phyloP scores from a whole-genome alignment of 53 echinoderm and acorn worm species.

The Holothuria leucospilota region DNA sequence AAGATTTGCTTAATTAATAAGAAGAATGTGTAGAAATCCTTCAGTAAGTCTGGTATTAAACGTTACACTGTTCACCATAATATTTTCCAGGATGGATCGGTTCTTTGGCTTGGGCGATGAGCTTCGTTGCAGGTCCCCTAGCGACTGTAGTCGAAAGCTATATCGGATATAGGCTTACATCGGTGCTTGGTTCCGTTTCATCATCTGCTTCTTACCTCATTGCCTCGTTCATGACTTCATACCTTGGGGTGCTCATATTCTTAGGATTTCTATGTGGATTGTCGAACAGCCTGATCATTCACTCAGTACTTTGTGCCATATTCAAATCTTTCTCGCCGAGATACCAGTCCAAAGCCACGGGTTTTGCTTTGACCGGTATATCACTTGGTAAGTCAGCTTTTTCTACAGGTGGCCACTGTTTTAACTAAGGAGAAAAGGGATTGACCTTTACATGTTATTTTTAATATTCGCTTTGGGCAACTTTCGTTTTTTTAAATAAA shows the following conservation, averaged over 20 bases:
- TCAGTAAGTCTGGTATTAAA: too few relatives aligned
- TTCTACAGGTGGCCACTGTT: too few relatives aligned
- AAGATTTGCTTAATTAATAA: too few relatives aligned
- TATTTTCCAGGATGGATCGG: conserved; percentile 20
- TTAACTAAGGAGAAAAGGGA: too few relatives aligned
- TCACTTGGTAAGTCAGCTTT: neutral
- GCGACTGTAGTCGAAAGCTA: neutral
- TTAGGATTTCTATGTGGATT: neutral
- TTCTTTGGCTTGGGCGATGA: neutral
- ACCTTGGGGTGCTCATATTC: conserved; percentile 14
- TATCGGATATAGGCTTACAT: conserved; percentile 5
- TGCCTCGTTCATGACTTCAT: conserved; percentile 16
- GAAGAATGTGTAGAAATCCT: too few relatives aligned
- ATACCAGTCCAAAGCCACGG: neutral
- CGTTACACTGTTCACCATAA: too few relatives aligned
- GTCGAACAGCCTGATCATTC: neutral
- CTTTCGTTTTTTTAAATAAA: too few relatives aligned
- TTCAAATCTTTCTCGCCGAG: neutral
- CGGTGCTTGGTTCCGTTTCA: neutral
- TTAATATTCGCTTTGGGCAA: too few relatives aligned
- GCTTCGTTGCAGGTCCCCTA: neutral
- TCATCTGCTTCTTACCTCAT: conserved; percentile 4
- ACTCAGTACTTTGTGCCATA: neutral
- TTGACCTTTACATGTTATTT: too few relatives aligned
- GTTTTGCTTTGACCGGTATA: neutral